These are phyloP conservation scores for Gobius niger DNA, from an alignment of 2,113 vertebrate species.

Conservation along the genomic window DNA sequence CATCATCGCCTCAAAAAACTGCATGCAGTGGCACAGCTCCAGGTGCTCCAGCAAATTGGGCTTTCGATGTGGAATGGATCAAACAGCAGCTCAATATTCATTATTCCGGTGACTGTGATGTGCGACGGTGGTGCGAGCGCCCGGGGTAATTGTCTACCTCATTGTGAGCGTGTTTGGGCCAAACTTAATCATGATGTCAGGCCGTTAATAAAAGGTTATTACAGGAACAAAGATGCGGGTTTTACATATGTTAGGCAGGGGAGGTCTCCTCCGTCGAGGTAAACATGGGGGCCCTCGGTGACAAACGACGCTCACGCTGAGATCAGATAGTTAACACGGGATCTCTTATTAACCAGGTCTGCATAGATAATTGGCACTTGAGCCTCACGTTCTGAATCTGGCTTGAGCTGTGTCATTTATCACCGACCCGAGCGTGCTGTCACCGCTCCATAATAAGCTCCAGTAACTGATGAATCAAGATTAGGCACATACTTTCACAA, in stretches of 20 bases:
- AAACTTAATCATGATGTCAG: slow-evolving; percentile 99
- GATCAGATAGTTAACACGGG: slow-evolving; percentile 99
- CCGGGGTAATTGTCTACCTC: slow-evolving; percentile 95
- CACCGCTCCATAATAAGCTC: slow-evolving; percentile 92
- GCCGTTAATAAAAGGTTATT: slow-evolving; percentile 99
- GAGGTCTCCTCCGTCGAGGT: slow-evolving; percentile 88
- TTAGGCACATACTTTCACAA: slow-evolving; percentile 94
- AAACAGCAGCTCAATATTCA: slow-evolving; percentile 98
- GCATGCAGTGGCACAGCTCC: slow-evolving; percentile 86
- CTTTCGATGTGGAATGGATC: slow-evolving; percentile 93
- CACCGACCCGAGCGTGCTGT: slow-evolving; percentile 92
- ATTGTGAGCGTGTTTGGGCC: slow-evolving; percentile 88
- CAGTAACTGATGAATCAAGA: slow-evolving; percentile 98
- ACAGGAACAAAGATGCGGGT: slow-evolving; percentile 98
- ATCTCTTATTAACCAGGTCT: slow-evolving; percentile 99
- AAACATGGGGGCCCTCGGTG: slow-evolving; percentile 85
- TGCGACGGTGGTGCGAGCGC: slow-evolving; percentile 83
- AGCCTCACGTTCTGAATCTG: slow-evolving; percentile 98
- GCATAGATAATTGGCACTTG: slow-evolving; percentile 99
- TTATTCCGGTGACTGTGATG: slow-evolving; percentile 92
- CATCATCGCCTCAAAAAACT: slow-evolving; percentile 88
- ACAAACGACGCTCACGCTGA: slow-evolving; percentile 97
- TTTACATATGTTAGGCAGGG: slow-evolving; percentile 98
- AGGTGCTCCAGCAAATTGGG: slow-evolving; percentile 95
- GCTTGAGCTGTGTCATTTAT: slow-evolving; percentile 98